Percentiles rank a stretch among this genome's conserved stretches.
These are phyloP conservation scores for Platygyra sinensis DNA, from an alignment of 64 coral and sea anemone species.

Conservation along the genomic window DNA sequence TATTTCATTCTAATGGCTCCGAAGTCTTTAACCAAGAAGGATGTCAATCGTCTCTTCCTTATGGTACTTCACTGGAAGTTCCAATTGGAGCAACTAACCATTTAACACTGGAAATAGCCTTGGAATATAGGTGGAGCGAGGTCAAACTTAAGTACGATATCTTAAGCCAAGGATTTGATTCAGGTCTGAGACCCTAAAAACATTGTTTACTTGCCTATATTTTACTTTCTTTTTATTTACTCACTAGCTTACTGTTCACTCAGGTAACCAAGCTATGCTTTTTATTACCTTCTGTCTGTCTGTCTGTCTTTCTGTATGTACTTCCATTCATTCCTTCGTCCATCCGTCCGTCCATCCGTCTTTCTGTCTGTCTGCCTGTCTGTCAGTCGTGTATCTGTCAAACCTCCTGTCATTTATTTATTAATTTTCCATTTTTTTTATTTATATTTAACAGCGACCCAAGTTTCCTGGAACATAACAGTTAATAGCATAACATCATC, in stretches of 20 bases:
- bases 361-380: too few relatives aligned
- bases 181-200: not conserved
- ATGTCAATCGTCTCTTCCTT: not conserved
- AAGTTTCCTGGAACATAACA: constrained; percentile 9
- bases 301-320: too few relatives aligned
- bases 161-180: not conserved
- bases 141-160: not conserved
- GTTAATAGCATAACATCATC: constrained; percentile 11
- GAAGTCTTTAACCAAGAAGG: not conserved
- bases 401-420: too few relatives aligned
- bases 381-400: too few relatives aligned
- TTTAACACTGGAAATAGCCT: not conserved
- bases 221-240: not conserved
- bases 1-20: not conserved
- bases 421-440: too few relatives aligned
- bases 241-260: not conserved
- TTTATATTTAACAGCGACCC: not conserved
- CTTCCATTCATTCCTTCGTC: too few relatives aligned
- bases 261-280: too few relatives aligned
- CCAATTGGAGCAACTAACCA: not conserved
- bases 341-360: too few relatives aligned
- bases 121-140: constrained; percentile 2
- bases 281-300: too few relatives aligned
- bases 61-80: not conserved
- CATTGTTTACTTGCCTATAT: not conserved